Percentiles rank a stretch among this genome's conserved stretches.
phyloP scores from a whole-genome alignment of 2,797 vertebrate species.

The Arctocebus calabarensis region DNA sequence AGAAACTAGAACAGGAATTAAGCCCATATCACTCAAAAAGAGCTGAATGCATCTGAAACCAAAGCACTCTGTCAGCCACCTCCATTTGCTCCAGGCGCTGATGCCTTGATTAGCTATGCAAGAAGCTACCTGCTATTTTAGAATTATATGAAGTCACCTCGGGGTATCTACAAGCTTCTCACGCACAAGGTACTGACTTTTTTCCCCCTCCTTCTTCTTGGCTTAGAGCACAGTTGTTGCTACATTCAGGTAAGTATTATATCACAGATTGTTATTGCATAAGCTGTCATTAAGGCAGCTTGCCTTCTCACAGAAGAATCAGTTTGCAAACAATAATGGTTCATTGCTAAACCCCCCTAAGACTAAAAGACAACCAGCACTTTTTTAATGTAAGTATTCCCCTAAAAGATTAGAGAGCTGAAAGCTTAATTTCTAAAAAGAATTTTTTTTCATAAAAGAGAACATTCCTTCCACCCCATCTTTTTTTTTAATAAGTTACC shows the following conservation, averaged over 20 bases:
- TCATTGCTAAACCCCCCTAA: constrained; percentile 85
- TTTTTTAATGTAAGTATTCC: constrained; percentile 78
- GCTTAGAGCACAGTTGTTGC: constrained; percentile 87
- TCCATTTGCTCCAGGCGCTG: constrained; percentile 89
- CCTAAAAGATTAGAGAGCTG: constrained; percentile 74
- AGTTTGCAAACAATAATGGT: constrained; percentile 86
- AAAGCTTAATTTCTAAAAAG: constrained; percentile 61
- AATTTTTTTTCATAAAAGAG: constrained; percentile 67
- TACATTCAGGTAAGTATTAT: constrained; percentile 88
- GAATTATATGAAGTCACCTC: constrained; percentile 90
- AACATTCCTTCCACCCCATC: constrained; percentile 28
- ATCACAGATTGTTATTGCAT: constrained; percentile 88
- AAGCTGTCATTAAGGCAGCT: constrained; percentile 89
- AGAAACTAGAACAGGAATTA: constrained; percentile 87
- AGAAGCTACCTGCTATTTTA: constrained; percentile 92
- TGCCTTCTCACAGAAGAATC: constrained; percentile 86
- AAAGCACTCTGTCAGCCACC: constrained; percentile 89
- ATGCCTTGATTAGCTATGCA: constrained; percentile 91
- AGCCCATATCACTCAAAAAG: constrained; percentile 88
- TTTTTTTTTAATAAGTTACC: constrained; percentile 59
- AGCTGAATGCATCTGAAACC: constrained; percentile 89
- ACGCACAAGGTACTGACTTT: constrained; percentile 89
- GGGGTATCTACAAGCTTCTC: constrained; percentile 91
- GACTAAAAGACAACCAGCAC: constrained; percentile 79
- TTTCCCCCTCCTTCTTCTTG: constrained; percentile 82